Conservation (phyloP, 1,140 invertebrate genomes). For the Dryas iulia region DNA sequence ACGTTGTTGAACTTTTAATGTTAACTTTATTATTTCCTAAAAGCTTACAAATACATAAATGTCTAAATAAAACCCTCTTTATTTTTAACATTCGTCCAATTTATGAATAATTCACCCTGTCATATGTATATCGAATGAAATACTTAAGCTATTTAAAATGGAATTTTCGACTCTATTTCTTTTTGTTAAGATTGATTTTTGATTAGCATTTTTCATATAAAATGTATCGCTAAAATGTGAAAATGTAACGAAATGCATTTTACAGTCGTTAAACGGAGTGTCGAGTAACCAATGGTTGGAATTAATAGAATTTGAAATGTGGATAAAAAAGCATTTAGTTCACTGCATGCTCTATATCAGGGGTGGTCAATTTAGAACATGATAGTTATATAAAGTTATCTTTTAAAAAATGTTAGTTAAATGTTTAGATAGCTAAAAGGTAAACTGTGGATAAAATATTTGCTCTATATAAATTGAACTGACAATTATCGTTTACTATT, state of each 20-base stretch:
- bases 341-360: conserved; percentile 6
- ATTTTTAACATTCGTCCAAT: conserved; percentile 1
- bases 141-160: neutral
- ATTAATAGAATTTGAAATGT: conserved; percentile 26
- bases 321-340: conserved; percentile 22
- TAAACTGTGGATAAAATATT: no score
- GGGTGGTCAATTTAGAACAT: neutral
- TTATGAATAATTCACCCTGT: conserved; percentile 9
- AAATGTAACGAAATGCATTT: conserved; percentile 14
- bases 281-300: conserved; percentile 12
- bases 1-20: neutral
- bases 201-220: neutral
- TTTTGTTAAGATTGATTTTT: neutral
- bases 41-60: conserved; percentile 4
- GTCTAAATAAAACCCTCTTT: conserved; percentile 6
- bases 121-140: neutral
- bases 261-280: conserved; percentile 13
- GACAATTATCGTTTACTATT: no score
- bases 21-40: neutral
- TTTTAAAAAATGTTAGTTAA: no score
- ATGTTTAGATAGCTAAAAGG: no score
- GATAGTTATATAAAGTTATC: neutral
- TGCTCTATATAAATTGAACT: no score
- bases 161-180: neutral
- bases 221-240: conserved; percentile 7